Percentiles rank a stretch among this genome's conserved stretches.
Conservation (phyloP, 2,888 invertebrate species). For the Acleris literana region DNA sequence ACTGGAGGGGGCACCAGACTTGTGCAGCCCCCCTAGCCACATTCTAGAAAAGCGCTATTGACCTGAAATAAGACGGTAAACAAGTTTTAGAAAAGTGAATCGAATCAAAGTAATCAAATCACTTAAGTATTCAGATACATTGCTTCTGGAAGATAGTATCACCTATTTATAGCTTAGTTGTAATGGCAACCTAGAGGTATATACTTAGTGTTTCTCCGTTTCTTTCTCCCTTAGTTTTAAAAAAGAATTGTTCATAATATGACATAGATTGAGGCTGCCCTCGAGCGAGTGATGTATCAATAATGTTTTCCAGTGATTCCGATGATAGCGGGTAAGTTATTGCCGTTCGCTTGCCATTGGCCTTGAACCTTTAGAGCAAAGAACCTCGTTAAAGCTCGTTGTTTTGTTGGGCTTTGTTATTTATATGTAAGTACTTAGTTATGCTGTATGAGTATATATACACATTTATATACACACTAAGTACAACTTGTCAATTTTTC, state of each 20-base stretch:
- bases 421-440: conserved; percentile 5
- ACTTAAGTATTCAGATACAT: neutral
- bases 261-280: no score
- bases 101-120: neutral
- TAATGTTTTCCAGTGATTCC: conserved; percentile 55
- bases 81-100: conserved; percentile 50
- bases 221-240: no score
- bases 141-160: no score
- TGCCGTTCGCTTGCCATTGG: conserved; percentile 48
- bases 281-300: neutral
- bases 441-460: no score
- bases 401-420: conserved; percentile 57
- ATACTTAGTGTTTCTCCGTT: no score
- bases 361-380: conserved; percentile 75
- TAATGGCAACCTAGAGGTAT: no score
- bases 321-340: conserved; percentile 62
- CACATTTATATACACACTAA: no score
- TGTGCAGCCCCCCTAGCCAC: conserved; percentile 65
- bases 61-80: conserved; percentile 72
- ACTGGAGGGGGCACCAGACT: conserved; percentile 60
- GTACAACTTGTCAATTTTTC: no score
- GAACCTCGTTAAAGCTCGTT: conserved; percentile 60
- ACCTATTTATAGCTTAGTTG: no score
- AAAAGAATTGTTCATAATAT: no score
- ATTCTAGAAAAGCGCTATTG: conserved; percentile 70